Evolutionary conservation across 64 coral and sea anemone species (phyloP), one percentile per base, ranked within the genome.

Genomic region (Montipora foliosa): DNA sequence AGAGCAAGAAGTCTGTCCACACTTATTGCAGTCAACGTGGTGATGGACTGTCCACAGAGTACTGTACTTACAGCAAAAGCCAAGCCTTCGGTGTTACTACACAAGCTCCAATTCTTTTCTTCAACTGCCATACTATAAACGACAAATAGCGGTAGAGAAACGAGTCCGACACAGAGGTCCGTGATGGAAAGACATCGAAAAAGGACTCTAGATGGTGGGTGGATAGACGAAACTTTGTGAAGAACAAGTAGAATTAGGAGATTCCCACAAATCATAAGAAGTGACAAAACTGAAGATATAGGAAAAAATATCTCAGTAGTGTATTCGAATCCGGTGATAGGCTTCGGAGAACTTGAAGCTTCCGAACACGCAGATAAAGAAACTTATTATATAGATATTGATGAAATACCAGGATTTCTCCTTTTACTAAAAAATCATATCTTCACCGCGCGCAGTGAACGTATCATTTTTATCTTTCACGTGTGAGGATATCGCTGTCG

Each of bases 141-240:
- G 15, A 79, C 13, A 51, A 91, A 91, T 3, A 91, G 45, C 4
- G 94, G 89, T 50, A 87, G 88, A 9, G 84, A 89, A 74, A 95
- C 44, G 37, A 87, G 76, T 22, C 94, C 94, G 29, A 91, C 75
- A 48, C 24, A 80, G 20, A 95, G 87, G 48, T 95, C 94, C 9
- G 94, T 87, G 15, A 78, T 61, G 11, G 89, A 88, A 0, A 95
- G 80, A 48, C 79, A 74, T 44, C 80, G 62, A 14, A 95, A 47
- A 5, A 95, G 49, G n/a, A 95, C 29, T 6, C 90, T 91, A 0
- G 94, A 91, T 3, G 89, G 94, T 5, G 61, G 89, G n/a, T 51
- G 80, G 16, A 95, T 16, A 15, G 79, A 87, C 8, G 89, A 66
- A 12, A 4, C 61, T 17, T 14, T 66, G 19, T 73, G 69, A 66